Percentiles rank a stretch among this genome's conserved stretches.
phyloP scores from a whole-genome alignment of 2,113 vertebrate species.

The Sinosuthora webbiana region DNA sequence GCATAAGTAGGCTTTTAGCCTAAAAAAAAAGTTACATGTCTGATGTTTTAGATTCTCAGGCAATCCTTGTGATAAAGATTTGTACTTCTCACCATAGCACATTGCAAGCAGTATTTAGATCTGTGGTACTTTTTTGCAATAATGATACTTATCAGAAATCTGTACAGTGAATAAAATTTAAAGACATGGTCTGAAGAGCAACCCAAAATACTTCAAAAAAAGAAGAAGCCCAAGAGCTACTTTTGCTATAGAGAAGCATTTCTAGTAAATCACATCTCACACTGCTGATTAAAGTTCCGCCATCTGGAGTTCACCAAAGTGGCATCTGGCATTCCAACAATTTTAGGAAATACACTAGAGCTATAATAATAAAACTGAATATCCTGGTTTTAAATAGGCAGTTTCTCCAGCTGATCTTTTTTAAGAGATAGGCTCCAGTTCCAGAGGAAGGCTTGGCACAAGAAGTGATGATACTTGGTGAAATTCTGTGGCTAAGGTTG shows the following conservation, averaged over 20 bases:
- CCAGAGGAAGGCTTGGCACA: neutral
- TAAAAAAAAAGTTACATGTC: neutral
- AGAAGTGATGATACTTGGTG: neutral
- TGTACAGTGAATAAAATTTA: neutral
- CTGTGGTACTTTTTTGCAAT: neutral
- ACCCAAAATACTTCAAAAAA: neutral
- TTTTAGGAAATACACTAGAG: conserved; percentile 46
- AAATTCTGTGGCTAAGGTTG: neutral
- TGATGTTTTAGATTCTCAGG: neutral
- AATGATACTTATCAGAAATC: neutral
- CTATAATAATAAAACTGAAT: neutral
- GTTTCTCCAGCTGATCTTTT: conserved; percentile 2
- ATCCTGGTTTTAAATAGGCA: conserved; percentile 15
- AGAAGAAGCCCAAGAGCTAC: neutral
- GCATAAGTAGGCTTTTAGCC: neutral
- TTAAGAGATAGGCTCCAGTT: neutral
- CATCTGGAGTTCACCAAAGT: conserved; percentile 39
- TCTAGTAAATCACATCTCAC: conserved; percentile 39
- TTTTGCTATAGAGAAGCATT: conserved; percentile 1
- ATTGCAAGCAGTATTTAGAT: neutral
- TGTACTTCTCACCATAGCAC: neutral
- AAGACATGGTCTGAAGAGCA: neutral
- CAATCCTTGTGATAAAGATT: neutral
- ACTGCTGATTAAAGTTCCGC: conserved; percentile 38
- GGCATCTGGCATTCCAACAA: conserved; percentile 32